These are phyloP conservation scores for fruit fly (Drosophila melanogaster) DNA, from an alignment of 1,140 invertebrate species.

Conservation along the genomic window DNA sequence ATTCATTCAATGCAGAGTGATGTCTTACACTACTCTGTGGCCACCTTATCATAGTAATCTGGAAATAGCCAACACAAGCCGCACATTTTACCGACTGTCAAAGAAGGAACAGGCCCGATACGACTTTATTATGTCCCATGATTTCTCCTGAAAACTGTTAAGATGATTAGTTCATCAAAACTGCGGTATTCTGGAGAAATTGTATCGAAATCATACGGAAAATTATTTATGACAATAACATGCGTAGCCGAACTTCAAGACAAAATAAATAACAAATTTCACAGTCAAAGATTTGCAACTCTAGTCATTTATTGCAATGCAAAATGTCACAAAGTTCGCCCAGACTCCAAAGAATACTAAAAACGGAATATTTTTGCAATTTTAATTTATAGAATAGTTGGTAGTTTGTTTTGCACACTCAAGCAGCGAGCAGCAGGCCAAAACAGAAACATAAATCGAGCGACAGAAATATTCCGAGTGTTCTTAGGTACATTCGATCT, in stretches of 20 bases:
- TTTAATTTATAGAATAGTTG: conserved; percentile 66
- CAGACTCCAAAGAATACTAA: conserved; percentile 10
- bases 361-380: conserved; percentile 69
- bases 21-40: conserved; percentile 56
- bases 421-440: conserved; percentile 24
- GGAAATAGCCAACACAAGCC: conserved; percentile 28
- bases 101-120: conserved; percentile 17
- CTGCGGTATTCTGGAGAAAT: neutral
- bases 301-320: conserved; percentile 44
- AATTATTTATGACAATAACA: conserved; percentile 31
- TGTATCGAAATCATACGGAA: neutral
- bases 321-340: conserved; percentile 61
- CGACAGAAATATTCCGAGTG: conserved; percentile 47
- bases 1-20: conserved; percentile 7
- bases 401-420: conserved; percentile 42
- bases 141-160: neutral
- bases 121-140: conserved; percentile 6
- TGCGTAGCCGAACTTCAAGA: conserved; percentile 2
- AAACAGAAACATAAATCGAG: conserved; percentile 61
- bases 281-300: conserved; percentile 33
- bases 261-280: conserved; percentile 25
- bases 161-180: neutral
- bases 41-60: conserved; percentile 53
- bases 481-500: conserved; percentile 71
- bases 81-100: conserved; percentile 26